Conservation (phyloP, 2,113 vertebrate species). For the Mobula hypostoma region DNA sequence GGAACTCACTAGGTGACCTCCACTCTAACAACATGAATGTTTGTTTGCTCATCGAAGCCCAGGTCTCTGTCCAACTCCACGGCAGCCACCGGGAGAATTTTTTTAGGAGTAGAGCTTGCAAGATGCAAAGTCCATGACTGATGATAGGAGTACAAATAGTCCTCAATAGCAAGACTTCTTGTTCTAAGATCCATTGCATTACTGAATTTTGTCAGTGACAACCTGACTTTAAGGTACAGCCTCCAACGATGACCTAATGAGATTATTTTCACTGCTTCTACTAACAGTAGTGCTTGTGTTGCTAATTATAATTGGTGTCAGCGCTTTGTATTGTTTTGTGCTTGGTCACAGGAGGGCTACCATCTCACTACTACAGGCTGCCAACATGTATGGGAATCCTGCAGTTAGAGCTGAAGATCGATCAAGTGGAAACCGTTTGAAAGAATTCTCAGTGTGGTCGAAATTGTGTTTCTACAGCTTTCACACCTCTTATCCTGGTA, state of each 20-base stretch:
- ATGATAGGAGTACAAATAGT: not conserved
- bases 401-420: not conserved
- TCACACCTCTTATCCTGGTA: not conserved
- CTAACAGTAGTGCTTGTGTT: not conserved
- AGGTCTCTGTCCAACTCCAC: not conserved
- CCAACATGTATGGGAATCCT: not conserved
- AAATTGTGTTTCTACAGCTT: not conserved
- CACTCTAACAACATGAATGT: too few species aligned
- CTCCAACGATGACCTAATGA: not conserved
- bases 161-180: not conserved
- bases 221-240: not conserved
- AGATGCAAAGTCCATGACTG: not conserved
- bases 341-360: not conserved
- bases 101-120: not conserved
- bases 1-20: too few species aligned
- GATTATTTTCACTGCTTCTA: not conserved
- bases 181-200: not conserved
- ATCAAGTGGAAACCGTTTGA: not conserved
- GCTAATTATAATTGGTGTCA: not conserved
- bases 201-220: not conserved
- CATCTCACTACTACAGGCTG: not conserved
- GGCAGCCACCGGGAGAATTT: not conserved
- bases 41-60: not conserved
- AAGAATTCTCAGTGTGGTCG: not conserved
- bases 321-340: not conserved